Percentiles rank a stretch among this genome's conserved stretches.
phyloP scores from a whole-genome alignment of 2,113 vertebrate genomes.

The Phocoena phocoena region DNA sequence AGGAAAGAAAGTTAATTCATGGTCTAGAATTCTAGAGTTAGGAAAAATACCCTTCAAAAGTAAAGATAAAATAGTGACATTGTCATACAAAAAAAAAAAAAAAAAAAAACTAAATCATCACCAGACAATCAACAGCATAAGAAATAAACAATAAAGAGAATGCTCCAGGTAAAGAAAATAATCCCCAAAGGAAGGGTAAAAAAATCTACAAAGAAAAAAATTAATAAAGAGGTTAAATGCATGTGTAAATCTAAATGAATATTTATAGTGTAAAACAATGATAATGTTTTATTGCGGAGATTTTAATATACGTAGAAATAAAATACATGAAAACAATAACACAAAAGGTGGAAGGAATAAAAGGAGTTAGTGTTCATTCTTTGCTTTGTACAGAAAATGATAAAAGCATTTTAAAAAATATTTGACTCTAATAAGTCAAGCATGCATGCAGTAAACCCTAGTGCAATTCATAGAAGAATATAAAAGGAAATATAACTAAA shows the following conservation, averaged over 20 bases:
- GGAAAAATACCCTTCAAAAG: neutral
- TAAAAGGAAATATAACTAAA: neutral
- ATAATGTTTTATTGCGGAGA: neutral
- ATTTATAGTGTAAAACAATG: neutral
- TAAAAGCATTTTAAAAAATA: neutral
- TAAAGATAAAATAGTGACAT: neutral
- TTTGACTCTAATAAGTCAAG: neutral
- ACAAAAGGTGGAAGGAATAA: neutral
- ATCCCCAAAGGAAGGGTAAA: neutral
- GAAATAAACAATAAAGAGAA: neutral
- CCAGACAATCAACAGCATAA: neutral
- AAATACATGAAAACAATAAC: neutral
- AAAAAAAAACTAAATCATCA: neutral
- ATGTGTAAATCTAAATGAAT: neutral
- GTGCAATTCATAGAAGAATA: neutral
- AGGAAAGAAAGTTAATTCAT: neutral
- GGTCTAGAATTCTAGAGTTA: neutral
- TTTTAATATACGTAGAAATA: neutral
- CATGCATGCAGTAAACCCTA: neutral
- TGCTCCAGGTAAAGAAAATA: neutral
- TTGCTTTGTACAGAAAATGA: neutral
- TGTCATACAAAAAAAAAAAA: neutral
- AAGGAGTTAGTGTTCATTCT: neutral
- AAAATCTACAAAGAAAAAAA: neutral
- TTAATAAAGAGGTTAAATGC: neutral